Evolutionary conservation across 1,140 invertebrate genomes (phyloP).

Genomic region (Drosophila teissieri): DNA sequence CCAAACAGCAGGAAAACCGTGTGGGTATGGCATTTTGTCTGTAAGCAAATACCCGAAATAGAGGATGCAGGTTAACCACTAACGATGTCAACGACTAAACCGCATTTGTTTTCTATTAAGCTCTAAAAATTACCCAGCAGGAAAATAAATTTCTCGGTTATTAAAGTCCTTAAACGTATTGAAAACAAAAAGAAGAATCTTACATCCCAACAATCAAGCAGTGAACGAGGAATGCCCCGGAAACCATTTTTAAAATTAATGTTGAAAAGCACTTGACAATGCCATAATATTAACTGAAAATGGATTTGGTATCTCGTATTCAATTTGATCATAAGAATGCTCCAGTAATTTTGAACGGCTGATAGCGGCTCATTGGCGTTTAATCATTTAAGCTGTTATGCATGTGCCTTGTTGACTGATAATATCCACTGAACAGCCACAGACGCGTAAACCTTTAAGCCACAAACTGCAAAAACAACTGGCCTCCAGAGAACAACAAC

Average conservation of each 20-base stretch:
- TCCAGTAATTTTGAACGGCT: neutral
- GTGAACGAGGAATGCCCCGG: no score
- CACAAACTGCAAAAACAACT: constrained; percentile 12
- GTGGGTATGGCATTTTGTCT: neutral
- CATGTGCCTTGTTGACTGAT: neutral
- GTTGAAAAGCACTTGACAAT: no score
- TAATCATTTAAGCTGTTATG: neutral
- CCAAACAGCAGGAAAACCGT: constrained; percentile 1
- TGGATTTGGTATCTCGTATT: no score
- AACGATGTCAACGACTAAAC: constrained; percentile 24
- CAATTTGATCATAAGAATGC: no score
- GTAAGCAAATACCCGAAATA: neutral
- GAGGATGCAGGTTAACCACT: constrained; percentile 10
- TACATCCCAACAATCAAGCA: no score
- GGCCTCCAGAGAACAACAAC: constrained; percentile 7
- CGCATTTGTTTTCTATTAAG: neutral
- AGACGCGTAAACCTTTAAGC: constrained; percentile 4
- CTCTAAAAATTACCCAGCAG: neutral
- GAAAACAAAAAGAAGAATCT: neutral
- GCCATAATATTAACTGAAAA: no score
- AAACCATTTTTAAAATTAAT: no score
- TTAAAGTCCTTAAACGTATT: neutral
- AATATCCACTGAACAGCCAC: neutral
- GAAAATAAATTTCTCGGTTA: neutral
- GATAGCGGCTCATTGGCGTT: neutral